These are phyloP conservation scores for Cydia fagiglandana DNA, from an alignment of 1,140 invertebrate genomes.

Conservation along the genomic window DNA sequence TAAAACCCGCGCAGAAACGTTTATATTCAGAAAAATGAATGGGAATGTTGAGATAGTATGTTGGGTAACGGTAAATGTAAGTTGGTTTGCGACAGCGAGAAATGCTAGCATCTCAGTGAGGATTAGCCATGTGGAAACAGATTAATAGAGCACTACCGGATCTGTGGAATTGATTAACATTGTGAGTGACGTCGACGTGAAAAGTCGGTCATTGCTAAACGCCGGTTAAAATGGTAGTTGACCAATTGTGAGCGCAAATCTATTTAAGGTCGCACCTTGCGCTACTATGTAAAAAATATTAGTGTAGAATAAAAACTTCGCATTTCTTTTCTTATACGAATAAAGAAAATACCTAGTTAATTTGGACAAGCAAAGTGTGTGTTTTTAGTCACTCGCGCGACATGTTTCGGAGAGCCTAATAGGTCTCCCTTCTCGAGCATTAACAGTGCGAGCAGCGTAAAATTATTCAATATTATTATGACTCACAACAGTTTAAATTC, in stretches of 20 bases:
- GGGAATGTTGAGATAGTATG: background rate
- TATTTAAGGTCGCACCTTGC: too few relatives aligned
- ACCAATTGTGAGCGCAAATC: background rate
- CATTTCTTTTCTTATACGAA: too few relatives aligned
- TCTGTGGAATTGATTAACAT: slow-evolving; percentile 36
- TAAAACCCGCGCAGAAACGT: background rate
- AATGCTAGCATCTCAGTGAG: slow-evolving; percentile 45
- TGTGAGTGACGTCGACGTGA: slow-evolving; percentile 23
- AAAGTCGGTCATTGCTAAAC: background rate
- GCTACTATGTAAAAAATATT: too few relatives aligned
- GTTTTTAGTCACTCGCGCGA: too few relatives aligned
- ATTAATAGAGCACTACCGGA: slow-evolving; percentile 40
- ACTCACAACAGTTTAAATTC: too few relatives aligned
- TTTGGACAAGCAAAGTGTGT: too few relatives aligned
- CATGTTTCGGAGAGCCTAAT: too few relatives aligned
- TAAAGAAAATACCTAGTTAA: too few relatives aligned
- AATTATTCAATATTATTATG: too few relatives aligned
- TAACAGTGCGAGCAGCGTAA: too few relatives aligned
- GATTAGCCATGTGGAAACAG: slow-evolving; percentile 50
- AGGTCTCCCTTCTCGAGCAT: too few relatives aligned
- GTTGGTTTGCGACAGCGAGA: slow-evolving; percentile 32
- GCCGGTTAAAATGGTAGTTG: background rate
- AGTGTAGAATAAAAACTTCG: too few relatives aligned
- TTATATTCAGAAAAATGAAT: slow-evolving; percentile 7
- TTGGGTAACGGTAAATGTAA: slow-evolving; percentile 19